Base-by-base conservation (phyloP, 1,140 invertebrate genomes). In the Sarcophaga peregrina region DNA sequence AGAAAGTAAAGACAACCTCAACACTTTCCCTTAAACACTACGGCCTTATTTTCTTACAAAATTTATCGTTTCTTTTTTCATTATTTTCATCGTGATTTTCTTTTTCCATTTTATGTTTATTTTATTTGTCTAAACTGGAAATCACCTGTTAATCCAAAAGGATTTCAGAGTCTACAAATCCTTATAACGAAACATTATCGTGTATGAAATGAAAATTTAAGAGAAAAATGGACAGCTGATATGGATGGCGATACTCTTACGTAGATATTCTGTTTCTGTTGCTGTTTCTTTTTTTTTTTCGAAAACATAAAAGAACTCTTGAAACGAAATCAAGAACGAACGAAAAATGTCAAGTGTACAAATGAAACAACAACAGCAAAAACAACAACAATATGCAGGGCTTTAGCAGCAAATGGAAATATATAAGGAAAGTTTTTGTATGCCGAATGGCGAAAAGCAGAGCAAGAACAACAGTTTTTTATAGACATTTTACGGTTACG, bases 401-500 rank as follows among this genome's bases (percentile, higher is more conserved):
- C 37, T 50, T 78, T 50, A 50, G 47, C 75, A 78, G 62, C 62
- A 20, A 48, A 78, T 17, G 75, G 75, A 48, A 76, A 76, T 47
- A 76, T 47, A n/a, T 25, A 68, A n/a, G 62, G 62, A 68, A 68
- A 68, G 17, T 68, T 68, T 68, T 58, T 48, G 13, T 48, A 47
- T 37, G 25, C 46, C n/a, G 73, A 75, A 78, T 20, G 4, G 25
- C 11, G 47, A 78, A 50, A 48, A 52, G 37, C 47, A 50, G 74
- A 76, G 74, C 74, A 76, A 17, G 10, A 50, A 52, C 75, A 52
- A n/a, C 84, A 88, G 87, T 89, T 89, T 84, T 85, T 86, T 88
- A 86, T 88, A 88, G 88, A 89, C 85, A 86, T 87, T 89, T 88
- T 86, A 85, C 84, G 86, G 87, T 88, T 85, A 83, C 86, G 86